Base-by-base conservation (phyloP, 2,888 invertebrate species). In the Leptopterna dolabrata region DNA sequence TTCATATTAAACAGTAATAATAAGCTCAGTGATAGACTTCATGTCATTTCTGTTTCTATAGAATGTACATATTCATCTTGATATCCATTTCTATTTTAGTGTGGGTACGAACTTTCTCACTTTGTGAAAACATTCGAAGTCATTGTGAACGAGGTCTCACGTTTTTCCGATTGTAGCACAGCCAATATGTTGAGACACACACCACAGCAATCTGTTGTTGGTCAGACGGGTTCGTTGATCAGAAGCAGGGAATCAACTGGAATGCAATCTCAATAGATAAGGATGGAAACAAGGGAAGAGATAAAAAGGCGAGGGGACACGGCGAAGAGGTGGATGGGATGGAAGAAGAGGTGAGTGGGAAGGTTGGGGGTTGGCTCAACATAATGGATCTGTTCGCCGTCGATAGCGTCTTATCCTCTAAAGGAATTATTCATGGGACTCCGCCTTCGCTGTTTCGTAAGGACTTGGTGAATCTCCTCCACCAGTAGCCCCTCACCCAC, bases 401-500 rank as follows among this genome's bases (percentile, higher is more conserved):
- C 63, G 83, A 83, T 83, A 83, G 83, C 70, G 83, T 83, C 83
- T 83, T 83, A 83, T 83, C 83, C 83, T 83, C 83, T 70, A 71
- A 83, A 83, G 83, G 83, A 83, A 83, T 83, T 83, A 83, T 83
- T 83, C 83, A 83, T 83, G 83, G 83, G 83, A 83, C 83, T 83
- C 71, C 27, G 29, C 81, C 71, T 71, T 83, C 83, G 70, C 70
- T 83, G 83, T 83, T 83, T 83, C 70, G 83, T 43, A 83, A 83
- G 83, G 83, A 41, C 63, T 71, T 41, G n/a, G 24, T 70, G 63
- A 71, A 41, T 41, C 63, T 30, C 30, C 83, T 63, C 83, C 83
- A n/a, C 81, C 81, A 36, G 55, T 83, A 70, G 24, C 83, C 30
- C 51, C 24, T 3, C 24, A 7, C 51, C 51, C 16, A 30, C 36